A percentile compares a stretch with the other conserved stretches of the same genome.
These are phyloP conservation scores for Malacosoma neustria DNA, from an alignment of 2,888 invertebrate species.

Conservation along the genomic window DNA sequence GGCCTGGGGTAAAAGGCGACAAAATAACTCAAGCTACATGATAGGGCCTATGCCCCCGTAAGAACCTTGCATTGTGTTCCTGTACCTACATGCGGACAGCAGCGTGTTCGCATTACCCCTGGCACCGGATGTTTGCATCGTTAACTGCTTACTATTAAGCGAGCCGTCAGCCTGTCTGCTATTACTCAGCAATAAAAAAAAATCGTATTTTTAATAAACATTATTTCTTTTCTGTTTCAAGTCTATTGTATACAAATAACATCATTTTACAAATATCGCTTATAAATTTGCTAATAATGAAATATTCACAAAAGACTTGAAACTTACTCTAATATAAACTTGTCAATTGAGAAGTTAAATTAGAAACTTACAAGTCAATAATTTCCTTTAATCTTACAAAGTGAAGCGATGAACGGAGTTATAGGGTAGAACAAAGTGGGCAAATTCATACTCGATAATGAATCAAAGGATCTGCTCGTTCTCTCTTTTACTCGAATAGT, in stretches of 20 bases:
- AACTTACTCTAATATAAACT: background rate
- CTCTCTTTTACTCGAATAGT: constrained; percentile 16
- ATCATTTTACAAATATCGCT: background rate
- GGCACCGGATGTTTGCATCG: too few species aligned
- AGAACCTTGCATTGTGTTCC: too few species aligned
- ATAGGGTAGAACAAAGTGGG: constrained; percentile 14
- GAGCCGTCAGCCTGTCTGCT: background rate
- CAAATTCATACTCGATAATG: constrained; percentile 24
- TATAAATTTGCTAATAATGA: background rate
- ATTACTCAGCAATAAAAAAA: background rate
- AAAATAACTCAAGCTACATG: too few species aligned
- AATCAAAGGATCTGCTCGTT: constrained; percentile 17
- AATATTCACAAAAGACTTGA: background rate
- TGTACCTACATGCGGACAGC: too few species aligned
- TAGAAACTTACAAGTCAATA: constrained; percentile 3
- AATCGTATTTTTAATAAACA: background rate
- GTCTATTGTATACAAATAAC: background rate
- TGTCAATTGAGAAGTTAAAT: background rate
- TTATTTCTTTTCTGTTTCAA: too few species aligned
- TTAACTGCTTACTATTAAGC: background rate
- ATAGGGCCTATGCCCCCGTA: too few species aligned
- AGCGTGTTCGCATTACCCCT: too few species aligned
- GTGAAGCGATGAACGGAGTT: constrained; percentile 14
- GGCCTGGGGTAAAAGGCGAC: too few species aligned
- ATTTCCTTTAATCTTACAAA: constrained; percentile 17